These are phyloP conservation scores for Oxycera nigricornis DNA, from an alignment of 2,888 invertebrate species.

Conservation along the genomic window DNA sequence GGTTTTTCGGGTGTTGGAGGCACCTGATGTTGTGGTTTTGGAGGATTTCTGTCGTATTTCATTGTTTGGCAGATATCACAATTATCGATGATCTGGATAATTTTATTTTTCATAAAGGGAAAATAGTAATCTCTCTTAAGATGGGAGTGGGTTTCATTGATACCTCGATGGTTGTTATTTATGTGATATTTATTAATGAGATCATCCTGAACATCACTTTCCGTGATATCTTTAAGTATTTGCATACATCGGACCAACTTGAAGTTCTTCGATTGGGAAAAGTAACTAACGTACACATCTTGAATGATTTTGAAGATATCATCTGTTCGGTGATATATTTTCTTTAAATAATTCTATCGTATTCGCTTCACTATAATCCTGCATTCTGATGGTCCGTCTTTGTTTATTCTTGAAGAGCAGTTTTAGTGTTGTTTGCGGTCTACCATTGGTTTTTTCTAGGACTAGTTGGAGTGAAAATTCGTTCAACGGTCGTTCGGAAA, in stretches of 20 bases:
- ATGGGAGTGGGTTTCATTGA: slow-evolving; percentile 38
- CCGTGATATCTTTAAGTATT: slow-evolving; percentile 7
- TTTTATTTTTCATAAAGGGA: slow-evolving; percentile 39
- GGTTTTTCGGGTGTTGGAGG: not conserved
- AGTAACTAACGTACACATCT: not conserved
- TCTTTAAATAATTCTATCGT: not conserved
- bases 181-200: not conserved
- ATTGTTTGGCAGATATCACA: slow-evolving; percentile 33
- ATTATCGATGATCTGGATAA: slow-evolving; percentile 41
- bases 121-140: slow-evolving; percentile 41
- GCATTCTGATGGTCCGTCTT: not conserved
- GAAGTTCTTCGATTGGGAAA: slow-evolving; percentile 11
- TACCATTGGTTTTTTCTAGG: not conserved
- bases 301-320: not conserved
- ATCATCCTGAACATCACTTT: not conserved
- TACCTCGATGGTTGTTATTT: slow-evolving; percentile 26
- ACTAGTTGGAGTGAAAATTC: slow-evolving; percentile 41
- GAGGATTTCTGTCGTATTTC: slow-evolving; percentile 10
- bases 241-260: slow-evolving; percentile 12
- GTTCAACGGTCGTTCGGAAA: slow-evolving; percentile 49
- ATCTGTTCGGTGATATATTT: not conserved
- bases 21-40: not conserved
- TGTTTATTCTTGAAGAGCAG: not conserved
- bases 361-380: not conserved
- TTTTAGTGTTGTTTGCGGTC: not conserved